Conservation (phyloP, 2,113 vertebrate species). For the Glaucidium brasilianum region DNA sequence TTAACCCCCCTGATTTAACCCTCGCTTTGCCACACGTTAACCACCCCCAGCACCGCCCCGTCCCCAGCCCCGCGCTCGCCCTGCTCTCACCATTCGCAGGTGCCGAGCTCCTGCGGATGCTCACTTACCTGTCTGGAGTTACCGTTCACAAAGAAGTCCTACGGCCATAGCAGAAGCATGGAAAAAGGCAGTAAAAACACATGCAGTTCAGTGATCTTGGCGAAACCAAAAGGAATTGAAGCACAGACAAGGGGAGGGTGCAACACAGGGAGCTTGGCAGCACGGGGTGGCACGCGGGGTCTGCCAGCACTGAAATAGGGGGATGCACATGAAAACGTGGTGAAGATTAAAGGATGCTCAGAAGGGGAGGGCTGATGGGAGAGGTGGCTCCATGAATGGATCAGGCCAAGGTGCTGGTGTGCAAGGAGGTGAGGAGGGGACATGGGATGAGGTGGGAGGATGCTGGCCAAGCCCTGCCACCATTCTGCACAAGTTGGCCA, state of each 20-base stretch:
- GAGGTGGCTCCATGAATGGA: not conserved
- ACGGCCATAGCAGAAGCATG: constrained; percentile 94
- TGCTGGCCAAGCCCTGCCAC: not conserved
- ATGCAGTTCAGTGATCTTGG: constrained; percentile 87
- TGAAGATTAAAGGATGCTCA: not conserved
- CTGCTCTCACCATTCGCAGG: not conserved
- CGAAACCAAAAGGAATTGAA: constrained; percentile 60
- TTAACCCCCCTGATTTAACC: not conserved
- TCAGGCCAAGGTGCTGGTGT: not conserved
- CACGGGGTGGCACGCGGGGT: not conserved
- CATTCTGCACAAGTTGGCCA: rapidly evolving
- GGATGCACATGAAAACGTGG: not conserved
- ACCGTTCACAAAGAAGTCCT: constrained; percentile 99
- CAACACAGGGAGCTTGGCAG: not conserved
- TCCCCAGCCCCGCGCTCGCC: not conserved
- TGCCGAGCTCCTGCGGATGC: not conserved
- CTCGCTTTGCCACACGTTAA: rapidly evolving
- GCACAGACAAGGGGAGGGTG: constrained; percentile 28
- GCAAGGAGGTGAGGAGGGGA: not conserved
- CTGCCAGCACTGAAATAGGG: not conserved
- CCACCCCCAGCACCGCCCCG: not conserved
- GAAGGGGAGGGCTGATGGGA: not conserved
- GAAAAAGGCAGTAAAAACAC: constrained; percentile 87
- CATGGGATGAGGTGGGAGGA: not conserved
- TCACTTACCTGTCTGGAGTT: constrained; percentile 97